Conservation (phyloP, 2,797 vertebrate genomes). For the Schizopygopsis pylzovi region DNA sequence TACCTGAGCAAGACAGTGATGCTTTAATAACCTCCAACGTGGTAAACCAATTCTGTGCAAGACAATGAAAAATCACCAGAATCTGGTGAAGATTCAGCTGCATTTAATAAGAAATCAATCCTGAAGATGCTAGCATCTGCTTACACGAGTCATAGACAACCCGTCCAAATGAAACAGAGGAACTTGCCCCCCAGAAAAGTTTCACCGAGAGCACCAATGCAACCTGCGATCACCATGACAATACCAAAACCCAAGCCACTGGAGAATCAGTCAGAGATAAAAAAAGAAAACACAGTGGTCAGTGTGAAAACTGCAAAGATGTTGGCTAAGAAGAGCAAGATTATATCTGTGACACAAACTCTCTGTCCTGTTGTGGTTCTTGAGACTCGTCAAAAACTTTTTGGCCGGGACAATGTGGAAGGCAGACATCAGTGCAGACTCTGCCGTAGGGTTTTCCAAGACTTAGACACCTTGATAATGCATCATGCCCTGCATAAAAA, state of each 20-base stretch:
- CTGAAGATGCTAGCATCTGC: conserved; percentile 79
- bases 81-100: not conserved
- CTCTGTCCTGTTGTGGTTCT: conserved; percentile 82
- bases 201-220: conserved; percentile 67
- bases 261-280: conserved; percentile 39
- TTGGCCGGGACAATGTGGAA: conserved; percentile 60
- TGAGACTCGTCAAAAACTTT: conserved; percentile 79
- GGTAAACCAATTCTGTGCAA: conserved; percentile 9
- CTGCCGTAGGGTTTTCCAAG: conserved; percentile 78
- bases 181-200: conserved; percentile 67
- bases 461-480: conserved; percentile 75
- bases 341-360: conserved; percentile 76
- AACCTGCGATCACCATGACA: conserved; percentile 36
- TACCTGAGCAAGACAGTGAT: not conserved
- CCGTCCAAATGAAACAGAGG: conserved; percentile 52
- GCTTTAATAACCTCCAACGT: not conserved
- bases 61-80: conserved; percentile 13
- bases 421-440: conserved; percentile 78
- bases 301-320: conserved; percentile 67
- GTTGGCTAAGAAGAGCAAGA: conserved; percentile 52
- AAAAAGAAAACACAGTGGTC: conserved; percentile 69
- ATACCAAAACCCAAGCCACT: conserved; percentile 31
- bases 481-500: conserved; percentile 82
- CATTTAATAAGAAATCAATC: conserved; percentile 63
- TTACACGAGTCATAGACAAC: conserved; percentile 71